phyloP scores from a whole-genome alignment of 2,113 vertebrate genomes.

The Lasiurus borealis region DNA sequence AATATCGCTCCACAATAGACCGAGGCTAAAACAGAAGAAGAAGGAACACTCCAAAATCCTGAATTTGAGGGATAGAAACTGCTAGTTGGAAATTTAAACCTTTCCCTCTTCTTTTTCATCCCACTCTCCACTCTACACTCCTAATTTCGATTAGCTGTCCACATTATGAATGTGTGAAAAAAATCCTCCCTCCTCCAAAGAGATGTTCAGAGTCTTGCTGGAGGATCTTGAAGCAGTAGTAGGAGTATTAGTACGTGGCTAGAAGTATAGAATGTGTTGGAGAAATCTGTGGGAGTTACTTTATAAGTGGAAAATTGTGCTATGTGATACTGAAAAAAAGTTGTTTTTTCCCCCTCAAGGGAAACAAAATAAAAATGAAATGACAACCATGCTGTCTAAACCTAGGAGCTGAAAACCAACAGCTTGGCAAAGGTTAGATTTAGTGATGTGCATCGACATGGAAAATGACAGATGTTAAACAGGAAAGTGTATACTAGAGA shows the following conservation, averaged over 20 bases:
- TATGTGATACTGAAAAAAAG: neutral
- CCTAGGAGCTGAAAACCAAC: neutral
- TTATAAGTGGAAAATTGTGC: neutral
- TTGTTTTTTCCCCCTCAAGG: neutral
- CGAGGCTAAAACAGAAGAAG: neutral
- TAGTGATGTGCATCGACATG: neutral
- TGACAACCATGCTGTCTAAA: constrained; percentile 1
- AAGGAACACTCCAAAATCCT: neutral
- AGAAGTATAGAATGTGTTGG: neutral
- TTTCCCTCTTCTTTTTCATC: neutral
- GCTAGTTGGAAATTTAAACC: neutral
- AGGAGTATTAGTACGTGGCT: neutral
- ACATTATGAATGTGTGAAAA: neutral
- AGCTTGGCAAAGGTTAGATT: neutral
- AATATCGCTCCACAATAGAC: neutral
- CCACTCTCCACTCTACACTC: accelerated
- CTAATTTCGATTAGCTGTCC: neutral
- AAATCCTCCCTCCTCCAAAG: neutral
- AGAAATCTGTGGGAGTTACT: neutral
- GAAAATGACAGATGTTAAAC: neutral
- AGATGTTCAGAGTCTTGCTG: neutral
- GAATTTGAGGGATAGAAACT: neutral
- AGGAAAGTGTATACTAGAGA: neutral
- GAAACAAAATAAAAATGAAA: constrained; percentile 31
- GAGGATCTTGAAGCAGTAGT: neutral